Evolutionary conservation across 2,113 vertebrate species (phyloP), one percentile per base, ranked within the genome.

Genomic region (Meriones unguiculatus): DNA sequence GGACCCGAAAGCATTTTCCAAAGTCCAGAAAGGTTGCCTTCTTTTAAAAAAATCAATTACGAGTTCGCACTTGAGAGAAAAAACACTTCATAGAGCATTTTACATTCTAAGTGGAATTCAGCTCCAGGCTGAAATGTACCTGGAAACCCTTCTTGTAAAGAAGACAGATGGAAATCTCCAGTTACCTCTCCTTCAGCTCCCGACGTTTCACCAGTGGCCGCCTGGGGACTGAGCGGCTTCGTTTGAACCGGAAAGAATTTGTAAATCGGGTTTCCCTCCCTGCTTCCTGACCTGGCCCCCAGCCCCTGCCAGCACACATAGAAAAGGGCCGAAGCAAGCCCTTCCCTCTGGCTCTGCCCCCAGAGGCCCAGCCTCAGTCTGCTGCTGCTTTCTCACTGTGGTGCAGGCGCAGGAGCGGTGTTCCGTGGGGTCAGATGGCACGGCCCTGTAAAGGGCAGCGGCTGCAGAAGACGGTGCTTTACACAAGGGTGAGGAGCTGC

Each of bases 1-100:
- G 82, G 77, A 87, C 87, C 94, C 54, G n/a, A 80, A 92, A 69
- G 32, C 17, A 0, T 52, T 94, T 97, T 97, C 90, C 57, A 41
- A 73, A 64, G 77, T 87, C 87, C 95, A 76, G 96, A 96, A 95
- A 97, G 94, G 93, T 97, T 52, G 69, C 52, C 89, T 96, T 91
- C 96, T 95, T 97, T 96, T 20, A 59, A 95, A 94, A 94, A 97
- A 98, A 97, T 97, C 97, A 98, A 97, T 97, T 98, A 96, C 89
- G 82, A 96, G 90, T 87, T 97, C 87, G 57, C 91, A 95, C 96
- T 97, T 96, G 94, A 97, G 93, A 97, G 93, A 87, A 97, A 69
- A 81, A 97, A 94, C 91, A 89, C 91, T 96, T 96, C 87, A 91
- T 89, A 94, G 91, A 91, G 24, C 89, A 76, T 93, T 97, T 97